Base-by-base conservation (phyloP, 2,113 vertebrate species). In the Rhinichthys klamathensis region DNA sequence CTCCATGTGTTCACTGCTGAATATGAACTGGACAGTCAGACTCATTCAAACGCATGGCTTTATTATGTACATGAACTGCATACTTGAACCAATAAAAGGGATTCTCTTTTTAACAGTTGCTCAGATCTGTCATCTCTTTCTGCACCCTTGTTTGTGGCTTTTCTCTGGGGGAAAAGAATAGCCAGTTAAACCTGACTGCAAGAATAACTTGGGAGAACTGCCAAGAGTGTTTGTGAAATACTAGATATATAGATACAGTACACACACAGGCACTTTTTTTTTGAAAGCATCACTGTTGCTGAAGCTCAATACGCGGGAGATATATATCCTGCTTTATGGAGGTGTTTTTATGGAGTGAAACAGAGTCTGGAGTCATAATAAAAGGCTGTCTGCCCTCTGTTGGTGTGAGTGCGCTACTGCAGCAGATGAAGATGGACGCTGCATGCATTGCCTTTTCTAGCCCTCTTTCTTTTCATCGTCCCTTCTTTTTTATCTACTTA, bases 361-460 rank as follows among this genome's bases (percentile, higher is more conserved):
- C 51, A n/a, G 12, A 30, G 25, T 51, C 75, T 23, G 46, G 44
- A 25, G 78, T 65, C 38, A 80, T 70, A 58, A 54, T 27, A 85
- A 78, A 84, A 84, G 74, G 38, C n/a, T 83, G 25, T 32, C 78
- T 82, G 83, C 83, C 83, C 78, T 84, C 86, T 87, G 58, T 85
- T 77, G 83, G 78, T 23, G 7, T 32, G n/a, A 80, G 18, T 2
- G 23, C 12, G 15, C 67, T n/a, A 61, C 65, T 70, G 25, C 84
- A 61, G 51, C 18, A 25, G 21, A 61, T 13, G 41, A 51, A 12
- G 21, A 79, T 35, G 10, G 16, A 21, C 9, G 2, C 15, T 25
- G 15, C 38, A 61, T 8, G 23, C 11, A 30, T 65, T 63, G 8
- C 12, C 78, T 65, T 77, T 56, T 56, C 51, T 35, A 23, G 30